Percentiles rank a stretch among this genome's conserved stretches.
Evolutionary conservation across 2,888 invertebrate species (phyloP).

Genomic region (Lasioglossum morio): DNA sequence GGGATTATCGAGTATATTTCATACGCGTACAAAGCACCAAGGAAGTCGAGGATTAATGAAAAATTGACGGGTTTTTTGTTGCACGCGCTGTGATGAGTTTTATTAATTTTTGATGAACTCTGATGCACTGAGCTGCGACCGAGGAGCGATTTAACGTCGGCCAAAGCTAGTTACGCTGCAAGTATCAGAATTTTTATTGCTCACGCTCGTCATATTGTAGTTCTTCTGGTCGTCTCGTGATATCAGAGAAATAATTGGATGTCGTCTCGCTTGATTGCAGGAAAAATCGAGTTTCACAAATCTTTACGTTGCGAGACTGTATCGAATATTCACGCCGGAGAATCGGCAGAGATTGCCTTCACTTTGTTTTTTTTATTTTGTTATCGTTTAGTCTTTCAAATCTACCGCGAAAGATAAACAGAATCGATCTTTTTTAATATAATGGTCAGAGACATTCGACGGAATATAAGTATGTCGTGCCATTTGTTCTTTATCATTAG

Average conservation of each 20-base stretch:
- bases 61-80: neutral
- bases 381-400: neutral
- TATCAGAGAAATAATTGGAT: neutral
- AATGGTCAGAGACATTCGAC: neutral
- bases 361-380: neutral
- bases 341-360: neutral
- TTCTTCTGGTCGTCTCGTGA: neutral
- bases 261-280: neutral
- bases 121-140: neutral
- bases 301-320: neutral
- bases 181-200: neutral
- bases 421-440: neutral
- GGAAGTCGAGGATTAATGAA: neutral
- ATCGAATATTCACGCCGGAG: neutral
- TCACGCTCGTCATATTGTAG: neutral
- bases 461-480: neutral
- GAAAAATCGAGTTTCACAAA: constrained; percentile 7
- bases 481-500: neutral
- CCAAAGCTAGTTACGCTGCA: neutral
- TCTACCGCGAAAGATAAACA: neutral
- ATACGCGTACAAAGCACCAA: neutral
- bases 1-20: neutral
- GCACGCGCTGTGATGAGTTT: neutral
- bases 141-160: neutral
- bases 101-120: neutral